Evolutionary conservation across 2,888 invertebrate species (phyloP).

Genomic region (Drosophila phalerata): DNA sequence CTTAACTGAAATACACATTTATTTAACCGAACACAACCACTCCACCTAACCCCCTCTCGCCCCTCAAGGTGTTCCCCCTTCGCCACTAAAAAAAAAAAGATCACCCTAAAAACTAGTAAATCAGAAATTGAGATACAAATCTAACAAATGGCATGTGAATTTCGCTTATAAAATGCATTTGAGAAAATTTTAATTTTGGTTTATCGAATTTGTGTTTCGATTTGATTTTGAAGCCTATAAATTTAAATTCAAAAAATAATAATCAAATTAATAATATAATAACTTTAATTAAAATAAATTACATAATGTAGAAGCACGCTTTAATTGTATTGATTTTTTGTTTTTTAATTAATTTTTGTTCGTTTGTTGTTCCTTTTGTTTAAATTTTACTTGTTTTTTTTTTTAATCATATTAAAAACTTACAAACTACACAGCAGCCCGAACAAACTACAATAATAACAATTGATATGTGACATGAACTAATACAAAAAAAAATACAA

Average conservation of each 20-base stretch:
- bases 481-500: slow-evolving; percentile 28
- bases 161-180: slow-evolving; percentile 77
- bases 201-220: slow-evolving; percentile 42
- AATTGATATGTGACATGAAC: slow-evolving; percentile 30
- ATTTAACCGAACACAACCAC: slow-evolving; percentile 11
- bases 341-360: slow-evolving; percentile 13
- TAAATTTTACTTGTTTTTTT: slow-evolving; percentile 28
- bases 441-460: slow-evolving; percentile 4
- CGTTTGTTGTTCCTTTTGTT: not conserved
- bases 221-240: slow-evolving; percentile 42
- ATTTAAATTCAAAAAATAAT: slow-evolving; percentile 29
- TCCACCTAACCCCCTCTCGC: slow-evolving; percentile 5
- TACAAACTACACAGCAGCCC: slow-evolving; percentile 17
- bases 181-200: slow-evolving; percentile 34
- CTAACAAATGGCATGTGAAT: slow-evolving; percentile 79
- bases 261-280: slow-evolving; percentile 46
- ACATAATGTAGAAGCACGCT: slow-evolving; percentile 77
- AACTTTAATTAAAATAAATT: slow-evolving; percentile 32
- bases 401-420: slow-evolving; percentile 15
- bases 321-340: slow-evolving; percentile 59
- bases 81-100: not conserved
- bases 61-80: not conserved
- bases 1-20: slow-evolving; percentile 22
- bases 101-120: slow-evolving; percentile 46
- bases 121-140: slow-evolving; percentile 27